Conservation (phyloP, 2,797 vertebrate species). For the Micropoecilia bifurca region DNA sequence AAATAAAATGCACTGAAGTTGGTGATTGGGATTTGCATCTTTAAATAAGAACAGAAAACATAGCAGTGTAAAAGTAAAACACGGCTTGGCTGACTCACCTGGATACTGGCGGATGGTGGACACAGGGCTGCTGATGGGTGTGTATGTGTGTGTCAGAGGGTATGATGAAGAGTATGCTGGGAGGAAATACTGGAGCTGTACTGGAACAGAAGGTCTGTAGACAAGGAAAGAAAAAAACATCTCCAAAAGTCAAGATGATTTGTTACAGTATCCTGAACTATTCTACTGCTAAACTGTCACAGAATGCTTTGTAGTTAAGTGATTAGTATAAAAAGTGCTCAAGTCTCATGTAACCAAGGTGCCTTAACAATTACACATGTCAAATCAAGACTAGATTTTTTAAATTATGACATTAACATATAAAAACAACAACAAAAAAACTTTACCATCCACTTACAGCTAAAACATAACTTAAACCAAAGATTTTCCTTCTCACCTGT, state of each 20-base stretch:
- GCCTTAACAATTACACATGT: neutral
- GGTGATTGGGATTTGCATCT: neutral
- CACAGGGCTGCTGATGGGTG: slow-evolving; percentile 96
- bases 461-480: neutral
- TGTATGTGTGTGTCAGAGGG: slow-evolving; percentile 93
- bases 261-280: neutral
- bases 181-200: slow-evolving; percentile 97
- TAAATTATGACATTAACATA: neutral
- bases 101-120: slow-evolving; percentile 96
- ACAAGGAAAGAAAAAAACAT: slow-evolving; percentile 8
- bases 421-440: neutral
- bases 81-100: slow-evolving; percentile 76
- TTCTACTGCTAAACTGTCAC: neutral
- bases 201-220: slow-evolving; percentile 90
- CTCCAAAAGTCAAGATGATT: neutral
- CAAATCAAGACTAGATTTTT: neutral
- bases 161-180: slow-evolving; percentile 93
- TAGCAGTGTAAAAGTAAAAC: neutral
- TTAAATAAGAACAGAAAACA: neutral
- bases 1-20: neutral
- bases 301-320: neutral
- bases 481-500: slow-evolving; percentile 80
- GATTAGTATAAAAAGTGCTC: neutral
- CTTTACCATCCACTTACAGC: neutral
- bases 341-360: neutral